A percentile compares a stretch with the other conserved stretches of the same genome.
These are phyloP conservation scores for Bibio marci DNA, from an alignment of 2,888 invertebrate genomes.

Conservation along the genomic window DNA sequence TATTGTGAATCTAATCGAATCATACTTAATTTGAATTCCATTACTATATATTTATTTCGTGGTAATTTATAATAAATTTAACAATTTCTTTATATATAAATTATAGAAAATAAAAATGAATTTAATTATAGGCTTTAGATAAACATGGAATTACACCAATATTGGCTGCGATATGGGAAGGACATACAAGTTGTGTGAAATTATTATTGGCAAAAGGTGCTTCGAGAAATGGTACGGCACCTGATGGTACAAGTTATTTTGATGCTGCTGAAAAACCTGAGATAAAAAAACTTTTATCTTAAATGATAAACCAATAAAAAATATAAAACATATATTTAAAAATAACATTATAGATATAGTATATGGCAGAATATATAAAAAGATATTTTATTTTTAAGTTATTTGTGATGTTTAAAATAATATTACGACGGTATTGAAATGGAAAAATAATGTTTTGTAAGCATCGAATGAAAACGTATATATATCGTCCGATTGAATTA, in stretches of 20 bases:
- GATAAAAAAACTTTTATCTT: slow-evolving; percentile 50
- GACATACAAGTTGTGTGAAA: slow-evolving; percentile 81
- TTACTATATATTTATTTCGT: too few relatives aligned
- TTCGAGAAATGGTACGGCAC: slow-evolving; percentile 61
- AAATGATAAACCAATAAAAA: neutral
- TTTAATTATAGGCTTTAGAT: slow-evolving; percentile 55
- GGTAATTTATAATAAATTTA: too few relatives aligned
- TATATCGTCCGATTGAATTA: too few relatives aligned
- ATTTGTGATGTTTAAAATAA: too few relatives aligned
- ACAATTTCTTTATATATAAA: too few relatives aligned
- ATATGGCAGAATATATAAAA: too few relatives aligned
- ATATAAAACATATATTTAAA: neutral
- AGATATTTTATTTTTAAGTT: neutral
- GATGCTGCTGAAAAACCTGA: slow-evolving; percentile 85
- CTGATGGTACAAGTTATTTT: slow-evolving; percentile 72
- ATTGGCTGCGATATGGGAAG: slow-evolving; percentile 93
- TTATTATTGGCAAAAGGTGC: slow-evolving; percentile 74
- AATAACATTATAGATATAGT: neutral
- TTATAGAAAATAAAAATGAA: too few relatives aligned
- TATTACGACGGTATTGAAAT: too few relatives aligned
- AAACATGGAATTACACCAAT: slow-evolving; percentile 91
- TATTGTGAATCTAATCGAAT: too few relatives aligned
- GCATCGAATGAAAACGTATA: too few relatives aligned
- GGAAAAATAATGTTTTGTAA: too few relatives aligned
- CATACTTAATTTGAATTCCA: too few relatives aligned